Evolutionary conservation across 2,113 vertebrate species (phyloP).

Genomic region (Hippocampus abdominalis): DNA sequence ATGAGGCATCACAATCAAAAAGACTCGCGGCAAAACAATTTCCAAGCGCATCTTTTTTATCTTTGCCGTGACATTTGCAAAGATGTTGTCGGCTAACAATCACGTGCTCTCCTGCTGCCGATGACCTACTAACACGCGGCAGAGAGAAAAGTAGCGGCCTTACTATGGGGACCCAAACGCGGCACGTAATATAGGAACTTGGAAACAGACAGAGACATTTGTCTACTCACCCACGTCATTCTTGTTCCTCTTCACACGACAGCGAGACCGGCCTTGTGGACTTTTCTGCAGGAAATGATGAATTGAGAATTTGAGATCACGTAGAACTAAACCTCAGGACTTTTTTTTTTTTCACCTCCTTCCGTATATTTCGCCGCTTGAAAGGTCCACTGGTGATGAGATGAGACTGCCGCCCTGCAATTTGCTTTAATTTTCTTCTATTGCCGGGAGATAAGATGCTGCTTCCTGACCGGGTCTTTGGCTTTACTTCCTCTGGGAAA

Average conservation of each 20-base stretch:
- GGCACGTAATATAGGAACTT: neutral
- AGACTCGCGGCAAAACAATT: too few relatives aligned
- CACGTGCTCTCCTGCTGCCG: neutral
- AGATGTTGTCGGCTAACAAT: neutral
- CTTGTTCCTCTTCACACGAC: neutral
- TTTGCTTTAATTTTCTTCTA: conserved; percentile 64
- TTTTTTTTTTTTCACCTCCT: neutral
- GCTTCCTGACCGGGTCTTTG: conserved; percentile 34
- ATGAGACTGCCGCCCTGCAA: conserved; percentile 53
- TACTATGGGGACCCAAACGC: neutral
- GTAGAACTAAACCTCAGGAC: neutral
- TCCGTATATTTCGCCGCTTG: neutral
- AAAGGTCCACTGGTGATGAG: neutral
- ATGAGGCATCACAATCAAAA: too few relatives aligned
- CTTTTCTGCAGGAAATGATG: neutral
- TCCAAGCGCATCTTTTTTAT: too few relatives aligned
- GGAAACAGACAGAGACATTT: neutral
- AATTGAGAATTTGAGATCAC: neutral
- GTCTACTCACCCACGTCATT: neutral
- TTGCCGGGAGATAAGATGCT: conserved; percentile 45
- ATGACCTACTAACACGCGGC: neutral
- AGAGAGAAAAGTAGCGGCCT: neutral
- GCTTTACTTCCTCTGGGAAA: neutral
- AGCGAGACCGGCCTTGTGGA: neutral
- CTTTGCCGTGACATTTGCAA: neutral